phyloP scores from a whole-genome alignment of 2,797 vertebrate genomes.

The Darevskia mixta region DNA sequence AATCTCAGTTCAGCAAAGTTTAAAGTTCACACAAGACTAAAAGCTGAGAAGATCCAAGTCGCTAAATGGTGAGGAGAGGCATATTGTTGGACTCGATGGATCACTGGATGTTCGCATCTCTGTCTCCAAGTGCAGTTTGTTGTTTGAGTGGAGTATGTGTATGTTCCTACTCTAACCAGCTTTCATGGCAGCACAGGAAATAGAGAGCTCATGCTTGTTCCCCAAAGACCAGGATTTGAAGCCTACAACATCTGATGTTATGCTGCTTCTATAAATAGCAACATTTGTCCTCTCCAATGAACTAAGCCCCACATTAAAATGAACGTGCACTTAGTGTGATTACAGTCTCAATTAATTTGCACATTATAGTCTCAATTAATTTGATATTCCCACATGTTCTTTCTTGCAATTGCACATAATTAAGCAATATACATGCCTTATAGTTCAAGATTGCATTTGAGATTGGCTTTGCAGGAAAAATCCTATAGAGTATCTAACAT shows the following conservation, averaged over 20 bases:
- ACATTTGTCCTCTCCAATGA: background rate
- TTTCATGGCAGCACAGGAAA: background rate
- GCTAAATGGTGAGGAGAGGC: background rate
- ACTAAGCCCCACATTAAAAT: background rate
- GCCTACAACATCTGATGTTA: background rate
- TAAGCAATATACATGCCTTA: background rate
- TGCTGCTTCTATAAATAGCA: background rate
- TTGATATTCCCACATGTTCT: background rate
- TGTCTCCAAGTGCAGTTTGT: background rate
- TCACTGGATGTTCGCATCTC: background rate
- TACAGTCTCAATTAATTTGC: background rate
- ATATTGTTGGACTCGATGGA: background rate
- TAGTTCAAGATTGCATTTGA: background rate
- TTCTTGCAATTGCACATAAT: background rate
- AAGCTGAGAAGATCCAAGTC: background rate
- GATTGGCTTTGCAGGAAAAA: too few species aligned
- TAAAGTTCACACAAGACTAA: background rate
- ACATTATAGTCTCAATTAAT: background rate
- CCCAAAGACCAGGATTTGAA: background rate
- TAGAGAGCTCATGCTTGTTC: background rate
- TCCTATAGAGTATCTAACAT: background rate
- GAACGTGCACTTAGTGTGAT: background rate
- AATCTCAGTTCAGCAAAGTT: background rate
- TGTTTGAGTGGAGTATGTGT: background rate
- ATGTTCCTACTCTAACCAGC: background rate